These are phyloP conservation scores for Sisor rabdophorus DNA, from an alignment of 2,113 vertebrate genomes.

Conservation along the genomic window DNA sequence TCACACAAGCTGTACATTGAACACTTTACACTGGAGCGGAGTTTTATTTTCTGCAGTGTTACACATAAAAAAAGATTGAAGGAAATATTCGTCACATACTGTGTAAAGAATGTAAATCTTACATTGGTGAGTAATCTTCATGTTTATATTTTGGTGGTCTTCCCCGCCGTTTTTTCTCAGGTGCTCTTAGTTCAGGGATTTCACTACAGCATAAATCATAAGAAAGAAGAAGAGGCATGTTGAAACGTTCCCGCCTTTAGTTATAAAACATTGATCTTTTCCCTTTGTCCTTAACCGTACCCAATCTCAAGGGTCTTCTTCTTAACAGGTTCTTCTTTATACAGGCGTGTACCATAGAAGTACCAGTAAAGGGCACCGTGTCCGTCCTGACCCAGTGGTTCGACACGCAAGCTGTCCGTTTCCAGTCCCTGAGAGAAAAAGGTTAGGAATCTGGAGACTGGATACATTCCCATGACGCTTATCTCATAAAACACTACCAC, in stretches of 20 bases:
- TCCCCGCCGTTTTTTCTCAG: constrained; percentile 82
- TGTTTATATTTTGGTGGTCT: constrained; percentile 88
- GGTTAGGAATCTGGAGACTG: background rate
- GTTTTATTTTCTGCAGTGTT: too few relatives aligned
- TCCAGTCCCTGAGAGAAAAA: constrained; percentile 80
- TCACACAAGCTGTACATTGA: too few relatives aligned
- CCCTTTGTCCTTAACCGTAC: too few relatives aligned
- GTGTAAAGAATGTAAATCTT: constrained; percentile 15
- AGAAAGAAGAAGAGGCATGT: background rate
- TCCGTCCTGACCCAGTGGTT: constrained; percentile 90
- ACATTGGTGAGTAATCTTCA: constrained; percentile 78
- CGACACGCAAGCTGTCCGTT: constrained; percentile 91
- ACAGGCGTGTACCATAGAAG: constrained; percentile 95
- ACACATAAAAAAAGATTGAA: too few relatives aligned
- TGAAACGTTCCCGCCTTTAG: too few relatives aligned
- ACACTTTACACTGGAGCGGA: too few relatives aligned
- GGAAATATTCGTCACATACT: too few relatives aligned
- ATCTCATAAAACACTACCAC: too few relatives aligned
- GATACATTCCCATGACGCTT: background rate
- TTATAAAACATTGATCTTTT: too few relatives aligned
- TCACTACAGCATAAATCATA: constrained; percentile 51
- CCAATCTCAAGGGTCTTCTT: constrained; percentile 69
- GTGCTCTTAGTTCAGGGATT: constrained; percentile 50
- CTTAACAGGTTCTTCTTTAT: constrained; percentile 85
- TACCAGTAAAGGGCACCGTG: constrained; percentile 96